Base-by-base conservation (phyloP, 2,888 invertebrate genomes). In the Stenchaetothrips biformis region DNA sequence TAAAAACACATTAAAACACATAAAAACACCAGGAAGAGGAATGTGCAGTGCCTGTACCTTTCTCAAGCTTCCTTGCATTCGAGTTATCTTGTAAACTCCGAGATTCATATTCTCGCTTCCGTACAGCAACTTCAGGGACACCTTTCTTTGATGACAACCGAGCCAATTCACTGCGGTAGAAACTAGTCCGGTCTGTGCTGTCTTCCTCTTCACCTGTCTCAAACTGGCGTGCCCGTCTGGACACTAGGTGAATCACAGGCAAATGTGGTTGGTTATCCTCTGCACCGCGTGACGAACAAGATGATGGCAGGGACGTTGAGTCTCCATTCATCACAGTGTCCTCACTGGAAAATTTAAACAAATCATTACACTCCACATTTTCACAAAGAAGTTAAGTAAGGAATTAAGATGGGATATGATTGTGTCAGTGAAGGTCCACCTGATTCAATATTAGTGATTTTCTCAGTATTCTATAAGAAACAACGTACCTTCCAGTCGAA, bases 111-210 rank as follows among this genome's bases (percentile, higher is more conserved):
- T 94, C 94, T 84, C 91, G 90, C 82, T 92, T 90, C 13, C 93
- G 87, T 81, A 92, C 90, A 80, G 92, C 92, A n/a, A 94, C 94
- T 85, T 92, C 93, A 48, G 93, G 93, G 83, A 92, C 92, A 78
- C 92, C 91, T 77, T 90, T 88, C 84, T 93, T 91, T 84, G 91
- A 90, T 81, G 91, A 90, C 79, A 94, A 86, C 79, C 91, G 87
- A 74, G 91, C 87, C 83, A 93, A 87, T 85, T 93, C 93, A 83
- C 92, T 92, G 80, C 91, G 79, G 82, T 84, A 84, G 37, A 91
- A 89, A 84, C 90, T 91, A 48, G 92, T 92, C 80, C 92, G 89
- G 83, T 92, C 90, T 82, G 90, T 89, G n/a, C 88, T 88, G 81
- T 89, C 88, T 78, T 85, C 86, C 81, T 87, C 87, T 82, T 90